Base-by-base conservation (phyloP, 2,113 vertebrate species). In the Felis chaus region DNA sequence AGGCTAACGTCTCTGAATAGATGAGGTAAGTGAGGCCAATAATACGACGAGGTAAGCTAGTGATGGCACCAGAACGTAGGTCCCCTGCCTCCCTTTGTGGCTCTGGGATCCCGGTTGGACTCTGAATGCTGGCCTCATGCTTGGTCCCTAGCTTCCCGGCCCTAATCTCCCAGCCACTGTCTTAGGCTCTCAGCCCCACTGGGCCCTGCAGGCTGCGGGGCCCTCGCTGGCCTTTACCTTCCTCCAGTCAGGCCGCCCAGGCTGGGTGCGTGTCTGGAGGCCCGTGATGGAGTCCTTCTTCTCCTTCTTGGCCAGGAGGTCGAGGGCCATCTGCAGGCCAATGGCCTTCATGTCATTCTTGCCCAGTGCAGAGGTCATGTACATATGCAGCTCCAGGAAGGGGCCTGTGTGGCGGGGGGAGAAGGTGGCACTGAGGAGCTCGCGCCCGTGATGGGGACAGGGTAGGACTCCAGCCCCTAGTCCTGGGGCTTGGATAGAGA, bases 311-410 rank as follows among this genome's bases (percentile, higher is more conserved):
- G 99, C 99, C 97, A 99, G 98, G 18, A 99, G 98, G 73, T 99
- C 99, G 29, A 99, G 98, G 3, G 99, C 99, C 99, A 99, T 99
- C 99, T 99, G 99, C 86, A 99, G 99, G 91, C 99, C 99, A 16
- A 99, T 99, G 53, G 99, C 99, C 98, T 99, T 99, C 99, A 99
- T 98, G 97, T 99, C 99, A 0, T 99, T 99, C 98, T 99, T 99
- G 96, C 99, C 91, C 89, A 99, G 99, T 0, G 99, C 99, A 0
- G 99, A 99, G 0, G 99, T 99, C 99, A 99, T 99, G 98, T 99
- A 99, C 99, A 99, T 99, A 92, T 99, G 99, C 99, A 99, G 99
- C 98, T 99, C 99, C 98, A 99, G 92, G 97, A 99, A 99, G 2
- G 97, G 94, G 33, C 98, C 99, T 99, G 97, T 0, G 1, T 48